These are phyloP conservation scores for Chelon auratus DNA, from an alignment of 2,797 vertebrate genomes.

Conservation along the genomic window DNA sequence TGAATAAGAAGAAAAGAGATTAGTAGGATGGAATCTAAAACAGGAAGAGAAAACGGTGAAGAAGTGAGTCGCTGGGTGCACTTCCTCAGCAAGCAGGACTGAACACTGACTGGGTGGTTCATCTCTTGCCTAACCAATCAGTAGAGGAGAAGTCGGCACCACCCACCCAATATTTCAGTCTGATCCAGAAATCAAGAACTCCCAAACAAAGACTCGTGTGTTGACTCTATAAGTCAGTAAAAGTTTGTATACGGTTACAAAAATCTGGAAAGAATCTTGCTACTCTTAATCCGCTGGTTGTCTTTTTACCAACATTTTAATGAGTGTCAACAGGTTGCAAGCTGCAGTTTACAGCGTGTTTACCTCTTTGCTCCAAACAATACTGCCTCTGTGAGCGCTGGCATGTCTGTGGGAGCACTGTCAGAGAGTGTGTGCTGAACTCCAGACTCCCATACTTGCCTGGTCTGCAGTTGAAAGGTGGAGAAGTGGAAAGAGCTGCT, in stretches of 20 bases:
- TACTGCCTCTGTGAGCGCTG: conserved; percentile 49
- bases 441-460: conserved; percentile 19
- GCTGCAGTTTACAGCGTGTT: conserved; percentile 28
- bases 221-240: neutral
- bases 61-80: neutral
- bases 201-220: neutral
- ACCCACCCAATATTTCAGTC: neutral
- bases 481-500: neutral
- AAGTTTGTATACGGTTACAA: neutral
- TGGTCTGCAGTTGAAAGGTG: conserved; percentile 3
- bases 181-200: neutral
- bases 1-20: neutral
- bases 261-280: neutral
- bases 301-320: conserved; percentile 30
- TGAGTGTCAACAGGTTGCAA: conserved; percentile 44
- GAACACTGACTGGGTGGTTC: neutral
- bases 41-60: neutral
- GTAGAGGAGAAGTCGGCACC: conserved; percentile 2
- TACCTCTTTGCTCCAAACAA: conserved; percentile 40
- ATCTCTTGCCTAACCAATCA: conserved; percentile 3
- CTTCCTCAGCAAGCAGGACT: neutral
- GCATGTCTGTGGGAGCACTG: neutral
- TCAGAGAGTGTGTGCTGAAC: conserved; percentile 22
- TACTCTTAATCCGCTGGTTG: neutral
- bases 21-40: neutral